Base-by-base conservation (phyloP, 2,113 vertebrate genomes). In the Zapornia atra region DNA sequence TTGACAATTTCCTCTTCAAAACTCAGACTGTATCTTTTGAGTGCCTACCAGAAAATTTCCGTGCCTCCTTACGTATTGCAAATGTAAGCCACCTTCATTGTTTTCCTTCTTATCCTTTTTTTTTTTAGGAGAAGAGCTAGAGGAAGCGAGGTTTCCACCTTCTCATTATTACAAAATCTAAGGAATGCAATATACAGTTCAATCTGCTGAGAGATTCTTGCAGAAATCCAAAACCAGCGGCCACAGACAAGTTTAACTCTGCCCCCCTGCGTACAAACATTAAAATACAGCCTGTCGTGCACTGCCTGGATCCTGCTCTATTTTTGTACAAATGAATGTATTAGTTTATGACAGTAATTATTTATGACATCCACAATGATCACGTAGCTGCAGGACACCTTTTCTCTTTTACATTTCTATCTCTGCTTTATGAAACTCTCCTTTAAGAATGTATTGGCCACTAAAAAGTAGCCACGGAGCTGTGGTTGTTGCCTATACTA, bases 201-300 rank as follows among this genome's bases (percentile, higher is more conserved):
- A 54, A 10, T 22, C 44, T 65, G 53, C 38, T 24, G 36, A 61
- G 40, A 61, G 31, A 63, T 15, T 3, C 64, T 2, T 26, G n/a
- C 54, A 82, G 44, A 83, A 83, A 83, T 31, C 13, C 59, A 77
- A 54, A 57, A 61, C 54, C 63, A 50, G 38, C 2, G 1, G 34
- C 20, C 78, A 48, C 79, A 88, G 26, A 54, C 44, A 77, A 40
- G 88, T 59, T 83, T 59, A 66, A 68, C 48, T 92, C 92, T 94
- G 96, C 96, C 96, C 94, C 73, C 91, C 0, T 91, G 94, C 90
- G 96, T 61, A 40, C 94, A 94, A 95, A 81, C 17, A 9, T 48
- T 29, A 81, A 78, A 95, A 59, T 18, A 68, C 91, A 94, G 6
- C 31, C 10, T 38, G 11, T 28, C 34, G 15, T 17, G 26, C 75